Evolutionary conservation across 2,113 vertebrate genomes (phyloP).

Genomic region (Scolopax mira): DNA sequence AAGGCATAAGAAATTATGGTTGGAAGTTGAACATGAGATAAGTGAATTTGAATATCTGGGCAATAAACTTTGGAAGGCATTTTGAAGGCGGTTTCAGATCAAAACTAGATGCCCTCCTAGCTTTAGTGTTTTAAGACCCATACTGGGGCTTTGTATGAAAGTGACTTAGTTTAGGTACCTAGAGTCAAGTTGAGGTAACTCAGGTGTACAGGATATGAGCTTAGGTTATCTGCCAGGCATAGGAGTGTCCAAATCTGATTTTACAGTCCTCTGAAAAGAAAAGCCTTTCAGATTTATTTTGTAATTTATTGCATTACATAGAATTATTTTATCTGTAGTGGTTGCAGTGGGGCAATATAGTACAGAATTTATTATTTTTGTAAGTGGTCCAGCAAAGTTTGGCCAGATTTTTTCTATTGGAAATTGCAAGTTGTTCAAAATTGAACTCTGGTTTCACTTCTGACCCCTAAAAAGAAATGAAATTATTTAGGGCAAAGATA

Average conservation of each 20-base stretch:
- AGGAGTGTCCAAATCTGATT: not conserved
- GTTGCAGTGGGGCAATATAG: not conserved
- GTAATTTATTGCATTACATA: not conserved
- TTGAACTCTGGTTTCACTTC: not conserved
- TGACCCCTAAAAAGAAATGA: not conserved
- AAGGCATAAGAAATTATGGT: not conserved
- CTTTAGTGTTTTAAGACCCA: not conserved
- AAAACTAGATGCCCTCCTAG: not conserved
- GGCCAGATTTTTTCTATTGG: not conserved
- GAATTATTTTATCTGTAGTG: not conserved
- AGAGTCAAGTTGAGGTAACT: not conserved
- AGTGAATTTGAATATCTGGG: not conserved
- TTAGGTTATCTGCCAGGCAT: not conserved
- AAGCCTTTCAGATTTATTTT: not conserved
- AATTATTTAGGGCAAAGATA: not conserved
- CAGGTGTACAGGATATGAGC: not conserved
- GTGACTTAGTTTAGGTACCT: not conserved
- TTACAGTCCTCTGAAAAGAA: not conserved
- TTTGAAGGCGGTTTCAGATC: not conserved
- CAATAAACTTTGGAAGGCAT: not conserved
- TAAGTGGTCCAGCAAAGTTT: not conserved
- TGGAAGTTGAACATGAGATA: not conserved
- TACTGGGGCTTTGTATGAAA: not conserved
- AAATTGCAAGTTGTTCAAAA: not conserved
- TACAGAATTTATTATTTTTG: not conserved